A percentile compares a stretch with the other conserved stretches of the same genome.
phyloP scores from a whole-genome alignment of 2,888 invertebrate genomes.

The Lottia scabra region DNA sequence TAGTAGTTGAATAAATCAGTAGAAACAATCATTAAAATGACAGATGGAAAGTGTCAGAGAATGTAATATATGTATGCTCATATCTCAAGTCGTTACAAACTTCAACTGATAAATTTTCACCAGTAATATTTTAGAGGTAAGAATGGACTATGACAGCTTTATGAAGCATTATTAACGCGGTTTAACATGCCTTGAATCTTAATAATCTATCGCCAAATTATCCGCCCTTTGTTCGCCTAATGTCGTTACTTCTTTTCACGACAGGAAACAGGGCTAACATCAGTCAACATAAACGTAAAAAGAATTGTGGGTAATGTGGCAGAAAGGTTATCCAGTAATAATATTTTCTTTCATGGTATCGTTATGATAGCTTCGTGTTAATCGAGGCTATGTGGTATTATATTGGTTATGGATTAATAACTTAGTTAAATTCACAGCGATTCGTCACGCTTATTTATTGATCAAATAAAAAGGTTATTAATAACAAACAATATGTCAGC shows the following conservation, averaged over 20 bases:
- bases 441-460: background rate
- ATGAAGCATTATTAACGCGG: slow-evolving; percentile 4
- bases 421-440: background rate
- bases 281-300: slow-evolving; percentile 2
- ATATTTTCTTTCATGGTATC: too few species aligned
- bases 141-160: slow-evolving; percentile 1
- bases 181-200: slow-evolving; percentile 4
- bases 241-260: slow-evolving; percentile 2
- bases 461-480: background rate
- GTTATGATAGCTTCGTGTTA: background rate
- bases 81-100: background rate
- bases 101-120: background rate
- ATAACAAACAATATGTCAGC: background rate
- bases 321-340: background rate
- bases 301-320: background rate
- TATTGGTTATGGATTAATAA: background rate
- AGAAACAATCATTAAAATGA: background rate
- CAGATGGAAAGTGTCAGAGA: background rate
- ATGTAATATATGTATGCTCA: slow-evolving; percentile 2
- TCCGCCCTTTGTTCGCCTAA: background rate
- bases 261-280: slow-evolving; percentile 3
- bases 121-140: background rate
- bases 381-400: background rate
- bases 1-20: background rate
- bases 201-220: background rate